A percentile compares a stretch with the other conserved stretches of the same genome.
These are phyloP conservation scores for Anarhynchus alexandrinus DNA, from an alignment of 2,113 vertebrate genomes.

Conservation along the genomic window DNA sequence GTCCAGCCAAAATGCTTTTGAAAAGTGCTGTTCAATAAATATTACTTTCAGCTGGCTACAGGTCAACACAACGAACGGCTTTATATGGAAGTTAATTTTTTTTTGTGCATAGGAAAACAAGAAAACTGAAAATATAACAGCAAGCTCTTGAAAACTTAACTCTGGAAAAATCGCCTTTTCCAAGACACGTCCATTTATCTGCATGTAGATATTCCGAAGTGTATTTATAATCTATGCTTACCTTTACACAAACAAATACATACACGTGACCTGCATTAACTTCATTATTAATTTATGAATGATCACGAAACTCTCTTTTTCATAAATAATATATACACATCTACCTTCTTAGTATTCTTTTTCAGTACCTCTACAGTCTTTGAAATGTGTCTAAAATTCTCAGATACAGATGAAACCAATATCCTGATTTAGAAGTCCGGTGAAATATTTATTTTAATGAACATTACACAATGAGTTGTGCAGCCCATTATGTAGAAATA, in stretches of 20 bases:
- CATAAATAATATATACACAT: not conserved
- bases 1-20: not conserved
- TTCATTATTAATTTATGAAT: not conserved
- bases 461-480: not conserved
- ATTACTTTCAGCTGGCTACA: not conserved
- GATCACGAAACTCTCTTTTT: not conserved
- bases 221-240: not conserved
- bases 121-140: not conserved
- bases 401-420: not conserved
- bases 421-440: not conserved
- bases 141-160: not conserved
- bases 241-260: not conserved
- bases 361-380: not conserved
- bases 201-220: not conserved
- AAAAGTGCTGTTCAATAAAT: not conserved
- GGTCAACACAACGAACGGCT: not conserved
- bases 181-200: not conserved
- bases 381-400: conserved; percentile 7
- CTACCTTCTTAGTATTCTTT: not conserved
- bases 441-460: conserved; percentile 26
- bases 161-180: not conserved
- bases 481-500: not conserved
- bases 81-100: not conserved
- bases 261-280: not conserved
- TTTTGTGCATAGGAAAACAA: not conserved